These are phyloP conservation scores for Onychostruthus taczanowskii DNA, from an alignment of 2,113 vertebrate species.

Conservation along the genomic window DNA sequence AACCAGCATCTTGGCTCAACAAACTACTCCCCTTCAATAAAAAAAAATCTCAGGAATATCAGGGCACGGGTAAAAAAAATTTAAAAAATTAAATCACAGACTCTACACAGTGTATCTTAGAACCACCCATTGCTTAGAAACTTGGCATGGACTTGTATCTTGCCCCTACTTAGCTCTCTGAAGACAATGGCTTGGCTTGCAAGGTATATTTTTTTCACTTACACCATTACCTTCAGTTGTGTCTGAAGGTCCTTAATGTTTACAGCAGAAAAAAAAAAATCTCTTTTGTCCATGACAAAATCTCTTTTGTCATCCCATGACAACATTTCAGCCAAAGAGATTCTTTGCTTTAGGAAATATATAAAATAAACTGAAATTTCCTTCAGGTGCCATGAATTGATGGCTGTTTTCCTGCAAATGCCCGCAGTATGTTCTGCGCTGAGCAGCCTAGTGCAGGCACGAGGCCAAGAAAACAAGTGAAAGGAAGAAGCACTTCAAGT, in stretches of 20 bases:
- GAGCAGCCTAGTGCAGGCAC: neutral
- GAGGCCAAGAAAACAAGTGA: neutral
- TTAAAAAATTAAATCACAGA: neutral
- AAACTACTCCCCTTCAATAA: neutral
- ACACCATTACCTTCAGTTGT: neutral
- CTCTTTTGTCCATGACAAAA: neutral
- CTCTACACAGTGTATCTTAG: neutral
- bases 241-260: neutral
- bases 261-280: rapidly evolving
- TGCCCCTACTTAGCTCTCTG: neutral
- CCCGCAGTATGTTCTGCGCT: neutral
- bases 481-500: slow-evolving; percentile 38
- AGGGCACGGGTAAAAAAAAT: rapidly evolving
- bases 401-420: neutral
- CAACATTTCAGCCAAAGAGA: neutral
- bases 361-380: neutral
- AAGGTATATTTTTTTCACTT: neutral
- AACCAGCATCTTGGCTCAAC: neutral
- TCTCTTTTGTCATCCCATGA: neutral
- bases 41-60: neutral
- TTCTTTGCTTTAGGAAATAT: neutral
- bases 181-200: neutral
- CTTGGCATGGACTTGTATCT: neutral
- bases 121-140: neutral
- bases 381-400: neutral